Percentiles rank a stretch among this genome's conserved stretches.
Conservation (phyloP, 1,140 invertebrate genomes). For the Drosophila kurseongensis region DNA sequence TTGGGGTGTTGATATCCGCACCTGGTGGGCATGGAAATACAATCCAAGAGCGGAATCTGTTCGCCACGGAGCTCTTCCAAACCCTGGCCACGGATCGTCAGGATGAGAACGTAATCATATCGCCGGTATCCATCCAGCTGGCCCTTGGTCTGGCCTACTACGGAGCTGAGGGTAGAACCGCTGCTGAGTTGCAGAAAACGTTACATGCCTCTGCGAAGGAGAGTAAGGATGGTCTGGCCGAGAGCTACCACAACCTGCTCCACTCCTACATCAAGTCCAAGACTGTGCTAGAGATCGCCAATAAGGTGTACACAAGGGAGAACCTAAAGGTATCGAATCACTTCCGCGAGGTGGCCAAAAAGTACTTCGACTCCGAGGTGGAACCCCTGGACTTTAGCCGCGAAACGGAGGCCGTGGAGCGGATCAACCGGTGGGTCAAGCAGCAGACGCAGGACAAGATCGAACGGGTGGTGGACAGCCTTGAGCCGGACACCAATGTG, state of each 20-base stretch:
- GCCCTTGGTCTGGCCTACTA: slow-evolving; percentile 78
- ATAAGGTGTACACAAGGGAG: slow-evolving; percentile 75
- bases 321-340: slow-evolving; percentile 65
- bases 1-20: slow-evolving; percentile 30
- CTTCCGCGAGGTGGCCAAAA: slow-evolving; percentile 67
- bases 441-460: slow-evolving; percentile 88
- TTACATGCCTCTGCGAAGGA: slow-evolving; percentile 78
- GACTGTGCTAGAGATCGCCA: slow-evolving; percentile 79
- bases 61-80: slow-evolving; percentile 81
- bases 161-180: slow-evolving; percentile 74
- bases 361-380: slow-evolving; percentile 84
- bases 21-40: slow-evolving; percentile 43
- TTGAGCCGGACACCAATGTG: slow-evolving; percentile 85
- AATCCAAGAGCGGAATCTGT: slow-evolving; percentile 77
- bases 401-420: slow-evolving; percentile 82
- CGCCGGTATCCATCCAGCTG: slow-evolving; percentile 75
- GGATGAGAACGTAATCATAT: slow-evolving; percentile 81
- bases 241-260: slow-evolving; percentile 71
- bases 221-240: slow-evolving; percentile 74
- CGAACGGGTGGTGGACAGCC: slow-evolving; percentile 86
- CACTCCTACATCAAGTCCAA: slow-evolving; percentile 82
- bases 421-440: slow-evolving; percentile 89
- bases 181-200: slow-evolving; percentile 69
- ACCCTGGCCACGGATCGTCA: slow-evolving; percentile 78
- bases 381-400: slow-evolving; percentile 86